phyloP scores from a whole-genome alignment of 2,888 invertebrate genomes.

The Thumatha senex region DNA sequence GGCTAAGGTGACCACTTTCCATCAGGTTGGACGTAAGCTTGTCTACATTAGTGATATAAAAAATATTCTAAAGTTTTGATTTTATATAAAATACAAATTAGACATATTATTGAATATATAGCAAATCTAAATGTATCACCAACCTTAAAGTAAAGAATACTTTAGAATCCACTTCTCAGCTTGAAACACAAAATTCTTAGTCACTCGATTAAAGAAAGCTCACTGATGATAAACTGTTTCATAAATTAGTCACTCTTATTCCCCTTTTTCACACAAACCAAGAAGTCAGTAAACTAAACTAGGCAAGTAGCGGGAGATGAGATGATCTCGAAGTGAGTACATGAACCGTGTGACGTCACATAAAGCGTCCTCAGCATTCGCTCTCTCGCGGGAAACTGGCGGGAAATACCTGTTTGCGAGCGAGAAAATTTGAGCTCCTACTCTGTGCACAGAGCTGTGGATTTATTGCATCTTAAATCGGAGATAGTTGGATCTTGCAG shows the following conservation, averaged over 20 bases:
- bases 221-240: background rate
- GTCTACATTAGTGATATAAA: no score
- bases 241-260: background rate
- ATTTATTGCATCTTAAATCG: slow-evolving; percentile 7
- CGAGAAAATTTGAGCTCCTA: slow-evolving; percentile 14
- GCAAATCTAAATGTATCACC: background rate
- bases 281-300: background rate
- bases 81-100: background rate
- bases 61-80: no score
- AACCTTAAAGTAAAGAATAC: background rate
- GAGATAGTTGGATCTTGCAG: background rate
- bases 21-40: no score
- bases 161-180: background rate
- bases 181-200: background rate
- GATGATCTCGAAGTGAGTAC: slow-evolving; percentile 33
- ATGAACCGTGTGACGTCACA: slow-evolving; percentile 35
- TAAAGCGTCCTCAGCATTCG: slow-evolving; percentile 42
- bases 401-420: slow-evolving; percentile 41
- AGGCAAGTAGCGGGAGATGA: background rate
- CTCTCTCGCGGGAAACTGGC: slow-evolving; percentile 52
- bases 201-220: background rate
- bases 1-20: no score
- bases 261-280: background rate
- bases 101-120: background rate
- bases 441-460: slow-evolving; percentile 1